A percentile compares a stretch with the other conserved stretches of the same genome.
Evolutionary conservation across 2,888 invertebrate genomes (phyloP).

Genomic region (Neoitamus cyanurus): DNA sequence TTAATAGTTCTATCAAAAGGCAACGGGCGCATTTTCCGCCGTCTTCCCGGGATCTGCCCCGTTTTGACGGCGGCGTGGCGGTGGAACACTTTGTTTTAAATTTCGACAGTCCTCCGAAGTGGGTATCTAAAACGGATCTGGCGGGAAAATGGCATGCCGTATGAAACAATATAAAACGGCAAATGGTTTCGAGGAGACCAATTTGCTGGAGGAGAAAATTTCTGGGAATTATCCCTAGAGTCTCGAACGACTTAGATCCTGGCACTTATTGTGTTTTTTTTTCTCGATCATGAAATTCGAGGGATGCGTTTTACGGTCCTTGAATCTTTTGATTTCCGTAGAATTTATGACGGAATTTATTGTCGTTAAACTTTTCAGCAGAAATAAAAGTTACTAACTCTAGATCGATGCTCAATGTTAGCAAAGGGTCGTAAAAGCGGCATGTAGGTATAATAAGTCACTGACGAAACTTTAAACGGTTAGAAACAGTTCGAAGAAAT

Average conservation of each 20-base stretch:
- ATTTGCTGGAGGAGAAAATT: background rate
- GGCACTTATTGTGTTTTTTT: background rate
- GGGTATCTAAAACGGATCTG: background rate
- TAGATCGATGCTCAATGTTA: no score
- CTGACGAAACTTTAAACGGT: no score
- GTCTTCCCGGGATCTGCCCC: background rate
- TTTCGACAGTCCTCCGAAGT: background rate
- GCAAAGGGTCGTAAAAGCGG: no score
- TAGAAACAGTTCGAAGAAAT: no score
- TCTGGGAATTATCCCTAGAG: background rate
- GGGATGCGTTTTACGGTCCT: background rate
- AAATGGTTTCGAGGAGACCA: background rate
- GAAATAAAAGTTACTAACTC: no score
- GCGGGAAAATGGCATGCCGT: background rate
- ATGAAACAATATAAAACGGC: background rate
- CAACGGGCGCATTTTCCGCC: background rate
- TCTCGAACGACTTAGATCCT: background rate
- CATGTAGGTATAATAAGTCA: no score
- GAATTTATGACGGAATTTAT: no score
- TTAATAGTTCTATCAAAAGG: constrained; percentile 34
- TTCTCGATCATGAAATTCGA: background rate
- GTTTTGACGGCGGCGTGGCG: background rate
- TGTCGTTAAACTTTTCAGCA: no score
- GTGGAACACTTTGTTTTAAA: constrained; percentile 13
- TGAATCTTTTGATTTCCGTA: background rate